Evolutionary conservation across 1,140 invertebrate species (phyloP).

Genomic region (Drosophila guanche): DNA sequence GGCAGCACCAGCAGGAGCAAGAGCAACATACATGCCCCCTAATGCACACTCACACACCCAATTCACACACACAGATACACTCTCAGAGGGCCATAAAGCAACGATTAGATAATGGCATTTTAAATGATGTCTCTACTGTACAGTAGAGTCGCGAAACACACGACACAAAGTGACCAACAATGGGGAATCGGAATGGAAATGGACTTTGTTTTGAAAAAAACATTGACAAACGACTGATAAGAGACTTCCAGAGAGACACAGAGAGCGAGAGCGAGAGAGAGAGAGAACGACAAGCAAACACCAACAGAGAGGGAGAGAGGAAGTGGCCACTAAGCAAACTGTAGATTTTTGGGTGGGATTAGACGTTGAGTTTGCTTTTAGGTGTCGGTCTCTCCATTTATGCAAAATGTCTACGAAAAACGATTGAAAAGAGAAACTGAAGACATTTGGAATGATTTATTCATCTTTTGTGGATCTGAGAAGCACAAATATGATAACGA

Average conservation of each 20-base stretch:
- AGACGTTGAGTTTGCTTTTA: neutral
- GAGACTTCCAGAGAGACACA: conserved; percentile 14
- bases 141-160: conserved; percentile 63
- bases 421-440: no score
- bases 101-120: conserved; percentile 77
- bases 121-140: conserved; percentile 77
- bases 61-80: conserved; percentile 6
- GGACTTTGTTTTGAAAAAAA: conserved; percentile 72
- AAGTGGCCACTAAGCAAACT: neutral
- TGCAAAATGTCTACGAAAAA: no score
- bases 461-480: no score
- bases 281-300: conserved; percentile 1
- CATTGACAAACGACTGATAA: conserved; percentile 44
- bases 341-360: neutral
- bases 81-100: conserved; percentile 9
- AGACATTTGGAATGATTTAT: no score
- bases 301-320: conserved; percentile 3
- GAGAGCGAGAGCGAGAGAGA: conserved; percentile 13
- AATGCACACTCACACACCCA: conserved; percentile 1
- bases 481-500: no score
- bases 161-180: conserved; percentile 60
- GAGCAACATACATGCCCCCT: conserved; percentile 5
- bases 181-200: conserved; percentile 38
- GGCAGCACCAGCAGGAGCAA: no score
- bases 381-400: no score